A percentile compares a stretch with the other conserved stretches of the same genome.
phyloP scores from a whole-genome alignment of 1,140 invertebrate species.

The Zaprionus davidi region DNA sequence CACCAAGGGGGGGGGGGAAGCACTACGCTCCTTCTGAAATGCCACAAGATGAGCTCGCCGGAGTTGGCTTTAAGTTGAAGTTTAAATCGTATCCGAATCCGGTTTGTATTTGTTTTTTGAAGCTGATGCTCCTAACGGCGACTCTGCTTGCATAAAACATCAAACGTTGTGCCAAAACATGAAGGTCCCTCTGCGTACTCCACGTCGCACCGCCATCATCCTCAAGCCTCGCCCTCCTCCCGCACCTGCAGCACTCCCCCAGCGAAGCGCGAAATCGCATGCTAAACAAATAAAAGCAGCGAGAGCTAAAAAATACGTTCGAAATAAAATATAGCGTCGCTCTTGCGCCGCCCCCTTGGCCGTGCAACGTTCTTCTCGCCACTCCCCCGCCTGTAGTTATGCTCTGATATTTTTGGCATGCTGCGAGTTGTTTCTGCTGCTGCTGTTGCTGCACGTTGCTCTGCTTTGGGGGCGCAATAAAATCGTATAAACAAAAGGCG shows the following conservation, averaged over 20 bases:
- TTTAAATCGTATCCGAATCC: slow-evolving; percentile 13
- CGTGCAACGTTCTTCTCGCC: background rate
- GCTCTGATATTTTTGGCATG: slow-evolving; percentile 65
- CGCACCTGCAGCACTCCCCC: slow-evolving; percentile 6
- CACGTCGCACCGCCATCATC: background rate
- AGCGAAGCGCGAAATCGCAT: slow-evolving; percentile 47
- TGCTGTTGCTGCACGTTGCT: slow-evolving; percentile 38
- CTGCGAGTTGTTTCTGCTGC: slow-evolving; percentile 19
- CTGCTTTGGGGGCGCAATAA: slow-evolving; percentile 43
- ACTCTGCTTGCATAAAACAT: slow-evolving; percentile 72
- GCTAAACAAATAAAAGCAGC: slow-evolving; percentile 71
- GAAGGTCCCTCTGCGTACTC: slow-evolving; percentile 30
- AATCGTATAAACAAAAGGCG: slow-evolving; percentile 76
- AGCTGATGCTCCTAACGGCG: slow-evolving; percentile 10
- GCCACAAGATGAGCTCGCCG: background rate
- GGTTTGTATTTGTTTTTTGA: slow-evolving; percentile 18
- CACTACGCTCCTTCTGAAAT: background rate
- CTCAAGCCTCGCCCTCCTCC: too few species aligned
- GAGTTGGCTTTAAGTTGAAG: background rate
- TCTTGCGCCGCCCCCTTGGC: background rate
- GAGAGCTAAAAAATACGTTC: slow-evolving; percentile 24
- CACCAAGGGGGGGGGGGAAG: too few species aligned
- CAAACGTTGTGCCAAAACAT: slow-evolving; percentile 71
- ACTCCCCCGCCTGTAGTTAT: slow-evolving; percentile 49
- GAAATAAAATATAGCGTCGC: slow-evolving; percentile 9